Evolutionary conservation across 2,888 invertebrate genomes (phyloP).

Genomic region (Xylocampa areola): DNA sequence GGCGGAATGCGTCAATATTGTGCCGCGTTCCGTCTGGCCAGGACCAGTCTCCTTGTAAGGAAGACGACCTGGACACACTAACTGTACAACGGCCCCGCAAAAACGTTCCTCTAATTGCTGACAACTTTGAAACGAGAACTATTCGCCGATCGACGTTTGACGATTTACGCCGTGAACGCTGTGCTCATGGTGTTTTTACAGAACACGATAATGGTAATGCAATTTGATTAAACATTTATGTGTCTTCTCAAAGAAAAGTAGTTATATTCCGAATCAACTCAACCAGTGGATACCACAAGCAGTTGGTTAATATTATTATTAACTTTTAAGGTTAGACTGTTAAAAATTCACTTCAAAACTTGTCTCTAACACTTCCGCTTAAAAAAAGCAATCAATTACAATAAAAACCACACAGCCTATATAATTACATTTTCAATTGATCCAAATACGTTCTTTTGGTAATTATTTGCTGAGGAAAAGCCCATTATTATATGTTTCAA

Average conservation of each 20-base stretch:
- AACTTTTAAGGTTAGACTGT: background rate
- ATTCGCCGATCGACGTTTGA: slow-evolving; percentile 55
- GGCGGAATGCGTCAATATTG: slow-evolving; percentile 69
- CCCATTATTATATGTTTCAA: slow-evolving; percentile 30
- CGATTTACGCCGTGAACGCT: slow-evolving; percentile 35
- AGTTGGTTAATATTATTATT: slow-evolving; percentile 7
- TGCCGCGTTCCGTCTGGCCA: slow-evolving; percentile 77
- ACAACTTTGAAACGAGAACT: slow-evolving; percentile 64
- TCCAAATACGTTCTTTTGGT: slow-evolving; percentile 22
- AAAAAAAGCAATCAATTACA: slow-evolving; percentile 43
- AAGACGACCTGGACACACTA: slow-evolving; percentile 77
- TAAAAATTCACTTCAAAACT: slow-evolving; percentile 32
- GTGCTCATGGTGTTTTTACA: slow-evolving; percentile 27
- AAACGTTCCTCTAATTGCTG: slow-evolving; percentile 79
- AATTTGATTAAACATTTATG: slow-evolving; percentile 33
- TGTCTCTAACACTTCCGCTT: slow-evolving; percentile 35
- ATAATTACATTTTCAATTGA: slow-evolving; percentile 50
- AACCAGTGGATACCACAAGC: background rate
- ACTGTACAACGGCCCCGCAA: slow-evolving; percentile 77
- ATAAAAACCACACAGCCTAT: slow-evolving; percentile 30
- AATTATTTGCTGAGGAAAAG: slow-evolving; percentile 24
- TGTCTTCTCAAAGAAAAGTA: slow-evolving; percentile 13
- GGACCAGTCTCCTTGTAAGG: slow-evolving; percentile 82
- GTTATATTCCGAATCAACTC: slow-evolving; percentile 6
- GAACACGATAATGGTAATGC: slow-evolving; percentile 14